phyloP scores from a whole-genome alignment of 2,797 vertebrate species.

The Enteromius argenteus region DNA sequence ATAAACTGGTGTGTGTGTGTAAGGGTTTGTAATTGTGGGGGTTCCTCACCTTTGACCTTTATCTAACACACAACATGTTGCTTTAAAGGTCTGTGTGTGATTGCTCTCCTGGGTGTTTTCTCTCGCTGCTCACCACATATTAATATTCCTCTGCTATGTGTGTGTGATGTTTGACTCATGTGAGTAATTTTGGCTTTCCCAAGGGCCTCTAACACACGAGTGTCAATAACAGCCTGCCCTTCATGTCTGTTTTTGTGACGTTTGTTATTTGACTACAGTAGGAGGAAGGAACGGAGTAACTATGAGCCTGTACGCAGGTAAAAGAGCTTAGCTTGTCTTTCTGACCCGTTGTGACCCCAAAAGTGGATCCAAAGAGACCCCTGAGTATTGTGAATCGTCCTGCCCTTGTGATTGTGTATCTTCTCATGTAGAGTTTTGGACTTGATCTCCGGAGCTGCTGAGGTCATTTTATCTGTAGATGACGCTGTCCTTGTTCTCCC shows the following conservation, averaged over 20 bases:
- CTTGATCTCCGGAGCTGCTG: neutral
- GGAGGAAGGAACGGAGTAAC: conserved; percentile 76
- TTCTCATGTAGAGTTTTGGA: neutral
- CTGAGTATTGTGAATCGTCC: conserved; percentile 34
- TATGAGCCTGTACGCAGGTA: conserved; percentile 81
- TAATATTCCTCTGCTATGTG: neutral
- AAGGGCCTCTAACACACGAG: conserved; percentile 35
- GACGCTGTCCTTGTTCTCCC: neutral
- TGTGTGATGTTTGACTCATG: conserved; percentile 10
- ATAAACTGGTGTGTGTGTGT: conserved; percentile 20
- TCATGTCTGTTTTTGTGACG: conserved; percentile 54
- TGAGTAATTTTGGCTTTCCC: conserved; percentile 14
- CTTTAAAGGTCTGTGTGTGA: neutral
- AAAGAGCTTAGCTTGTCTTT: conserved; percentile 44
- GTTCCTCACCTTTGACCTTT: conserved; percentile 36
- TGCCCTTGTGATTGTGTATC: conserved; percentile 2
- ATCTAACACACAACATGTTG: conserved; percentile 31
- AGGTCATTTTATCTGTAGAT: neutral
- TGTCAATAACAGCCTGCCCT: conserved; percentile 41
- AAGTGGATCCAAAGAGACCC: conserved; percentile 29
- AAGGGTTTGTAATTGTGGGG: neutral
- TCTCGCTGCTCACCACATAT: conserved; percentile 14
- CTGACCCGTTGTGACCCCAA: conserved; percentile 35
- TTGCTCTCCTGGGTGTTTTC: conserved; percentile 23
- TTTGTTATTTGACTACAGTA: conserved; percentile 66